Evolutionary conservation across 2,797 vertebrate species (phyloP), one percentile per base, ranked within the genome.

Genomic region (Zenarchopterus dispar): DNA sequence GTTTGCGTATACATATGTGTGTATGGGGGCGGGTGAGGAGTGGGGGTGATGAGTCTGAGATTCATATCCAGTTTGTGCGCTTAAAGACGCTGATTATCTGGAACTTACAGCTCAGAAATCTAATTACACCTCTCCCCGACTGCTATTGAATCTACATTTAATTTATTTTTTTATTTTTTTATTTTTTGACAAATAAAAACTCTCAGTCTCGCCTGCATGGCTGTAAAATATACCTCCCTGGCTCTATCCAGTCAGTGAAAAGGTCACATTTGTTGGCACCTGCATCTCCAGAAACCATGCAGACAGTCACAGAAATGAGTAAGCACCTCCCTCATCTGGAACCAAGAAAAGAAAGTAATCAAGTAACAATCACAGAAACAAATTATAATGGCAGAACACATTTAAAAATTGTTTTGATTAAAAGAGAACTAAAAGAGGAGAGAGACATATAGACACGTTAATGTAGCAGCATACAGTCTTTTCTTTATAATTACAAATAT

Each of bases 231-330:
- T 86, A 86, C 81, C 77, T 53, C 62, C 56, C 70, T 77, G 63
- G 74, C 58, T 90, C 68, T 78, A 84, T 86, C 85, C 78, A 66
- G 65, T 93, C 82, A 92, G 67, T 84, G 75, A 75, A 82, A 73
- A 56, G 59, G 26, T 33, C 53, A 67, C 66, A 31, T 75, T 47
- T 72, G 70, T 64, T 51, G 84, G 64, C 81, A 87, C 63, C 81
- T 74, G 79, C 85, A 86, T 87, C 77, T 85, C 81, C 89, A 75
- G 74, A 82, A 86, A 87, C 81, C 63, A 62, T 76, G 73, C 60
- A 70, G 75, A 65, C 67, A 67, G 66, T 72, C 28, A 81, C 33
- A 39, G 53, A 55, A 71, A 47, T 51, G 28, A 62, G 47, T 11
- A 28, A 78, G 59, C 0, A 7, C 42, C 51, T 57, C 72, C 73